Percentiles rank a stretch among this genome's conserved stretches.
phyloP scores from a whole-genome alignment of 2,797 vertebrate genomes.

The Choloepus didactylus region DNA sequence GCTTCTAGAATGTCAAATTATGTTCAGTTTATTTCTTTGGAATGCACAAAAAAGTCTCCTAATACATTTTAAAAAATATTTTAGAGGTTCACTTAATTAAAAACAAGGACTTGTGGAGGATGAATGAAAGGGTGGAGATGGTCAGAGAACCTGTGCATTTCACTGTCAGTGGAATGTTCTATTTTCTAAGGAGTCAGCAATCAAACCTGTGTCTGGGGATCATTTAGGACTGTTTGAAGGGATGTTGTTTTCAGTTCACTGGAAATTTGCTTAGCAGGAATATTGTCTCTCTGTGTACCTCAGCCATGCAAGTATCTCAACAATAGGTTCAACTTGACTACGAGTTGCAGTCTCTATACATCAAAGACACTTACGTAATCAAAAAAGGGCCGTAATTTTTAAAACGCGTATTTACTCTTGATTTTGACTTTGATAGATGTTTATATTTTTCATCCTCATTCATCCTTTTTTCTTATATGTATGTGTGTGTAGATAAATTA shows the following conservation, averaged over 20 bases:
- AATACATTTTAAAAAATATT: not conserved
- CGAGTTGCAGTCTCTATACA: not conserved
- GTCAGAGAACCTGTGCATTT: not conserved
- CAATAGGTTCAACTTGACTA: not conserved
- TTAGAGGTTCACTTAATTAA: not conserved
- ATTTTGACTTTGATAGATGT: not conserved
- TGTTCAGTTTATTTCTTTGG: slow-evolving; percentile 22
- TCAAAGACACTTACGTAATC: not conserved
- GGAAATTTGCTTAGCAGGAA: not conserved
- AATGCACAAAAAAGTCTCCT: not conserved
- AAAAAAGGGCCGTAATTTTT: not conserved
- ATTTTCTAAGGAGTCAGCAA: not conserved
- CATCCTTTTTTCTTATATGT: not conserved
- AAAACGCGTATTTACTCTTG: not conserved
- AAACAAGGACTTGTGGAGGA: not conserved
- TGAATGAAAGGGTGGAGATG: not conserved
- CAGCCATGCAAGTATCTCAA: not conserved
- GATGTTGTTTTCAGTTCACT: not conserved
- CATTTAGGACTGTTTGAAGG: not conserved
- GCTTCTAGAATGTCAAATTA: not conserved
- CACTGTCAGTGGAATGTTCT: not conserved
- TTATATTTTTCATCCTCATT: not conserved
- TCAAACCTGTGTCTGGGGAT: not conserved
- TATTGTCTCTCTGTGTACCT: not conserved
- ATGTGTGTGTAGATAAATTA: too few relatives aligned